Evolutionary conservation across 2,888 invertebrate species (phyloP).

Genomic region (Stegophylla sp.): DNA sequence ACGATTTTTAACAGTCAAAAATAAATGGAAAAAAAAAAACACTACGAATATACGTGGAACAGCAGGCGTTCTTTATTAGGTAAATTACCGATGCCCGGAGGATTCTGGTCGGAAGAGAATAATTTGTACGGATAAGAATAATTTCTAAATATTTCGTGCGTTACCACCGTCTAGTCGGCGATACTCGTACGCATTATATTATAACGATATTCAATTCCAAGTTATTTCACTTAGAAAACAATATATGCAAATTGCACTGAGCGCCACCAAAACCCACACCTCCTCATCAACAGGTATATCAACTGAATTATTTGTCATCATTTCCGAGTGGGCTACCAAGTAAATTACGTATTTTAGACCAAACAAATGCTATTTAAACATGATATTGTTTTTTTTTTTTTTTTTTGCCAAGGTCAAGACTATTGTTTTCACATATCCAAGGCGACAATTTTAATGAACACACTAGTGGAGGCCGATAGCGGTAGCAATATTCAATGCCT

Average conservation of each 20-base stretch:
- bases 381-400: conserved; percentile 9
- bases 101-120: conserved; percentile 22
- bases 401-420: conserved; percentile 25
- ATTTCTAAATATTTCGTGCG: conserved; percentile 40
- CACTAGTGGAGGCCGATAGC: not conserved
- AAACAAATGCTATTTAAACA: conserved; percentile 17
- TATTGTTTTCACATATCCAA: conserved; percentile 28
- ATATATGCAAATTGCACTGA: not conserved
- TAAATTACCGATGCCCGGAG: conserved; percentile 36
- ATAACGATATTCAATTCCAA: conserved; percentile 1
- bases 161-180: not conserved
- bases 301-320: not conserved
- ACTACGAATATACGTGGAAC: not conserved
- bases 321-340: conserved; percentile 23
- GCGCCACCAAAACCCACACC: not conserved
- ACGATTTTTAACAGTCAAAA: conserved; percentile 16
- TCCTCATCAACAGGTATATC: not conserved
- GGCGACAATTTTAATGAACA: conserved; percentile 18
- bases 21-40: not conserved
- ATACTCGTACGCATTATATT: not conserved
- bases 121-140: conserved; percentile 6
- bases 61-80: conserved; percentile 16
- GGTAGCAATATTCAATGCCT: not conserved
- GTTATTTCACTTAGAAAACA: conserved; percentile 23
- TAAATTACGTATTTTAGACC: conserved; percentile 35